Evolutionary conservation across 1,140 invertebrate genomes (phyloP), one percentile per base, ranked within the genome.

Genomic region (Penaeus chinensis): DNA sequence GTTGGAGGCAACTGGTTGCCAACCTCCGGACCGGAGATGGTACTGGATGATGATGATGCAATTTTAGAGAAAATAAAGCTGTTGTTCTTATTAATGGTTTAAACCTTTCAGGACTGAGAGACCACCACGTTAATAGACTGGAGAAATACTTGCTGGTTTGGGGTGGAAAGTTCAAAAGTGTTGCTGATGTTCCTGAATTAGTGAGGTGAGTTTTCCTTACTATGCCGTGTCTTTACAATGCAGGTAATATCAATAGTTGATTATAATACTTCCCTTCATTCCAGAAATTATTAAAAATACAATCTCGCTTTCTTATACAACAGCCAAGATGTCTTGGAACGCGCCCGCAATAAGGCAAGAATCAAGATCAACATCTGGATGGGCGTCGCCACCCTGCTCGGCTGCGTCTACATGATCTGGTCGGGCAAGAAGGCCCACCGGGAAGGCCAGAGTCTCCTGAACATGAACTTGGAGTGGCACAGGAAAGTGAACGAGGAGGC

Each of bases 311-410:
- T 16, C 11, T 54, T 16, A 13, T 54, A 54, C 11, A 54, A 54
- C 89, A 90, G 86, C 74, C 83, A 80, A 79, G 81, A 82, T 63
- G 65, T 71, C 10, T 19, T 90, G 66, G 82, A 88, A 82, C 83
- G 78, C 24, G 81, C 87, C 24, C 81, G 82, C 63, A 82, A 82
- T 47, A 84, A 85, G 27, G 82, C 89, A 2, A 87, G 89, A 32
- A 89, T 89, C 76, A 89, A 87, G 37, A 81, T 89, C 37, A 88
- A 89, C 69, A n/a, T 89, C 18, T 74, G 79, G 80, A 84, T 90
- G 82, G 71, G 61, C 60, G 86, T 47, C 8, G 82, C 80, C 27
- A 87, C 87, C 47, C n/a, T 89, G 18, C 1, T 88, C 1, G 66
- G 66, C 27, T 89, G 86, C 63, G 3, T 89, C 18, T 60, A 69